phyloP scores from a whole-genome alignment of 2,113 vertebrate genomes.

The Empidonax traillii region DNA sequence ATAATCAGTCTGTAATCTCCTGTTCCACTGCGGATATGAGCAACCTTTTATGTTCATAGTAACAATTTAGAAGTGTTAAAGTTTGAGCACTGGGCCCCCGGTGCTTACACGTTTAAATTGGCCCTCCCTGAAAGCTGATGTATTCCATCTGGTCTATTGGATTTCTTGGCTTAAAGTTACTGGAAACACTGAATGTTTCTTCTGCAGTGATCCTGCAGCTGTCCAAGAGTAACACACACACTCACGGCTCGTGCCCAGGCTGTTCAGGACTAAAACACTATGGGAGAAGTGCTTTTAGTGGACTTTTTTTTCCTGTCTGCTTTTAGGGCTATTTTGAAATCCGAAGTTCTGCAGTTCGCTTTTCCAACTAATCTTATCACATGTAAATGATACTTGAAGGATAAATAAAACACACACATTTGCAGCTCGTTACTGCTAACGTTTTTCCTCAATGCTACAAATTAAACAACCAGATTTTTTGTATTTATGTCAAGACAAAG shows the following conservation, averaged over 20 bases:
- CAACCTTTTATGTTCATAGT: constrained; percentile 5
- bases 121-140: constrained; percentile 51
- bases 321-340: neutral
- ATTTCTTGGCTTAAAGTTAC: constrained; percentile 48
- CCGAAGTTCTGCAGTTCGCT: neutral
- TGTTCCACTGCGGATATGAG: neutral
- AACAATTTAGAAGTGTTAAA: constrained; percentile 45
- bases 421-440: neutral
- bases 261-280: neutral
- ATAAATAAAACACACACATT: neutral
- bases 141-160: constrained; percentile 53
- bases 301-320: neutral
- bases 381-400: neutral
- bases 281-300: neutral
- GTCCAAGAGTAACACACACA: neutral
- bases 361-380: neutral
- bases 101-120: constrained; percentile 56
- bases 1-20: constrained; percentile 13
- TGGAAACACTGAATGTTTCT: constrained; percentile 58
- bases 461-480: neutral
- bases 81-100: neutral
- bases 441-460: neutral
- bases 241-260: neutral
- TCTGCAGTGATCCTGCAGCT: constrained; percentile 19
- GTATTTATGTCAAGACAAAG: neutral